These are phyloP conservation scores for Scaptomyza cyrtandrae DNA, from an alignment of 2,888 invertebrate genomes.

Conservation along the genomic window DNA sequence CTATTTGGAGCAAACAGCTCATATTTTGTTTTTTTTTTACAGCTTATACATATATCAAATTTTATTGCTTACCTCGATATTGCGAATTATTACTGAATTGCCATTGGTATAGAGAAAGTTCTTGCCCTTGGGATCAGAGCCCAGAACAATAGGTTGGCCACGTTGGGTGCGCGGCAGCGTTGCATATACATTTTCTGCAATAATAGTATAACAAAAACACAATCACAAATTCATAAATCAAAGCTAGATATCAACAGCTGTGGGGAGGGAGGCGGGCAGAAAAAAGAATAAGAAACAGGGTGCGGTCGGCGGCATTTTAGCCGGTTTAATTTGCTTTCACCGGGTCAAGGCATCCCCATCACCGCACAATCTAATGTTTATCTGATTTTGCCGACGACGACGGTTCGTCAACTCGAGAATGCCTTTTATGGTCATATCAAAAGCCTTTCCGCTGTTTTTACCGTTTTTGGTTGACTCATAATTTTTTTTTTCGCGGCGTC, in stretches of 20 bases:
- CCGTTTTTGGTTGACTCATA: conserved; percentile 73
- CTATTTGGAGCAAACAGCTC: conserved; percentile 44
- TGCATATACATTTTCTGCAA: conserved; percentile 94
- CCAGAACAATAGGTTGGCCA: conserved; percentile 96
- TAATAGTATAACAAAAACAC: conserved; percentile 8
- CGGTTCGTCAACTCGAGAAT: conserved; percentile 33
- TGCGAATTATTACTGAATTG: conserved; percentile 98
- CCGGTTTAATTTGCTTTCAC: conserved; percentile 45
- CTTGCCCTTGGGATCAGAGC: conserved; percentile 98
- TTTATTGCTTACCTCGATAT: conserved; percentile 88
- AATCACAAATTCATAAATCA: conserved; percentile 4
- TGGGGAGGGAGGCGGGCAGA: neutral
- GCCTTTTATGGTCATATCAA: conserved; percentile 76
- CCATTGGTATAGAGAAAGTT: conserved; percentile 99
- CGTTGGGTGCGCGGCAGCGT: conserved; percentile 97
- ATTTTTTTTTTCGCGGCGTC: conserved; percentile 28
- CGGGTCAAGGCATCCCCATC: conserved; percentile 22
- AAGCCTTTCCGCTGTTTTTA: conserved; percentile 68
- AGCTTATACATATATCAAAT: conserved; percentile 20
- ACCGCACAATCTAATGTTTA: conserved; percentile 37
- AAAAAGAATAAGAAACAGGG: conserved; percentile 46
- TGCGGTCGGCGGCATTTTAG: conserved; percentile 52
- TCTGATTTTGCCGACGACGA: conserved; percentile 22
- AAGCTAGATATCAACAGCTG: conserved; percentile 27
- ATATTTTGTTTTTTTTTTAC: conserved; percentile 38